Conservation (phyloP, 2,113 vertebrate genomes). For the Tragelaphus imberbis region DNA sequence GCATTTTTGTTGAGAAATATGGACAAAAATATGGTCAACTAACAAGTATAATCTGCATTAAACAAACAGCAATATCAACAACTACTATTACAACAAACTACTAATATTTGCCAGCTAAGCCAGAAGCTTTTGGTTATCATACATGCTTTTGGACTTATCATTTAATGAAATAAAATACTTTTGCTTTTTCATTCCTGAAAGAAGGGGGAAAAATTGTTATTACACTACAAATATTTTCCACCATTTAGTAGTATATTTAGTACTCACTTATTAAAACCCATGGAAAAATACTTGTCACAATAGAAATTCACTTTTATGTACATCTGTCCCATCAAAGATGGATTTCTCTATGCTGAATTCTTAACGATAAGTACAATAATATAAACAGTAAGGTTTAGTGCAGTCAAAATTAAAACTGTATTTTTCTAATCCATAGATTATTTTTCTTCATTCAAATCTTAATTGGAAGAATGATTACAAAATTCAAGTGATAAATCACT, state of each 20-base stretch:
- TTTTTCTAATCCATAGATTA: conserved; percentile 63
- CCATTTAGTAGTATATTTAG: neutral
- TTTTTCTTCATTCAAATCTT: conserved; percentile 73
- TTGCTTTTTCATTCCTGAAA: neutral
- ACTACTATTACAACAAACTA: neutral
- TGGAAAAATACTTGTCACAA: neutral
- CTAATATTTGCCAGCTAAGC: neutral
- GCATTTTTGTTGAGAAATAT: neutral
- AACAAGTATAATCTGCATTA: neutral
- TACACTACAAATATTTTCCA: neutral
- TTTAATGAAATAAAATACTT: neutral
- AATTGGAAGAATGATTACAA: conserved; percentile 64
- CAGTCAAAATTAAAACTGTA: conserved; percentile 64
- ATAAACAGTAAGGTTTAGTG: neutral
- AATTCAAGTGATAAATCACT: conserved; percentile 47
- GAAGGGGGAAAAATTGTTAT: neutral
- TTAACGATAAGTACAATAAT: neutral
- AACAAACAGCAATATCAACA: neutral
- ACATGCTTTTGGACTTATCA: neutral
- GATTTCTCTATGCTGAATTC: neutral
- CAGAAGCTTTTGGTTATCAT: neutral
- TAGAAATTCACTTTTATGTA: neutral
- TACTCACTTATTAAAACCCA: neutral
- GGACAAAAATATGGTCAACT: neutral
- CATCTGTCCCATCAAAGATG: neutral